These are phyloP conservation scores for Dendrolimus pini DNA, from an alignment of 2,888 invertebrate species.

Conservation along the genomic window DNA sequence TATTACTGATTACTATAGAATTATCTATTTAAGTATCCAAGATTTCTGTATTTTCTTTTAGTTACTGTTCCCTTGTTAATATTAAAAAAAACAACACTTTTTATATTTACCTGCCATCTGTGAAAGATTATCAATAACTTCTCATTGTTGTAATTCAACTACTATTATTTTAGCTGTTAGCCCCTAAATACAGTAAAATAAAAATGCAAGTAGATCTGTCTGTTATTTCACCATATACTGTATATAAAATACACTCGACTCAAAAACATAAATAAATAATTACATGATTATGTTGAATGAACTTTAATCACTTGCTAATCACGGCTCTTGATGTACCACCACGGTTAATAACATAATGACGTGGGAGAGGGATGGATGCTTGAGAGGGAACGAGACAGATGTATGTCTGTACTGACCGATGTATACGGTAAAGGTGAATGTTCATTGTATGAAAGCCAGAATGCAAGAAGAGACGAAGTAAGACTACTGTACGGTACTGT, in stretches of 20 bases:
- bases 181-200: background rate
- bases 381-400: slow-evolving; percentile 23
- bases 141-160: too few species aligned
- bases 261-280: slow-evolving; percentile 74
- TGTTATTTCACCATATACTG: slow-evolving; percentile 28
- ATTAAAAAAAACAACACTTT: too few species aligned
- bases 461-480: background rate
- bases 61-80: too few species aligned
- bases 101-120: too few species aligned
- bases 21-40: too few species aligned
- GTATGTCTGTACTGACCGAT: background rate
- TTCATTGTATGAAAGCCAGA: background rate
- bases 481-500: too few species aligned
- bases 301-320: slow-evolving; percentile 72
- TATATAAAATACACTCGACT: slow-evolving; percentile 63
- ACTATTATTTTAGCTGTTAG: too few species aligned
- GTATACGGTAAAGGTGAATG: background rate
- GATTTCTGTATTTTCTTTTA: too few species aligned
- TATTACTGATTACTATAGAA: too few species aligned
- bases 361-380: slow-evolving; percentile 33
- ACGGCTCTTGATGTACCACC: slow-evolving; percentile 55
- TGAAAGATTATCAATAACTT: too few species aligned
- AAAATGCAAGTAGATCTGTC: slow-evolving; percentile 16
- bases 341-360: slow-evolving; percentile 66
- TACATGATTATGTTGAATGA: slow-evolving; percentile 72